phyloP scores from a whole-genome alignment of 2,113 vertebrate species.

The Equus quagga region DNA sequence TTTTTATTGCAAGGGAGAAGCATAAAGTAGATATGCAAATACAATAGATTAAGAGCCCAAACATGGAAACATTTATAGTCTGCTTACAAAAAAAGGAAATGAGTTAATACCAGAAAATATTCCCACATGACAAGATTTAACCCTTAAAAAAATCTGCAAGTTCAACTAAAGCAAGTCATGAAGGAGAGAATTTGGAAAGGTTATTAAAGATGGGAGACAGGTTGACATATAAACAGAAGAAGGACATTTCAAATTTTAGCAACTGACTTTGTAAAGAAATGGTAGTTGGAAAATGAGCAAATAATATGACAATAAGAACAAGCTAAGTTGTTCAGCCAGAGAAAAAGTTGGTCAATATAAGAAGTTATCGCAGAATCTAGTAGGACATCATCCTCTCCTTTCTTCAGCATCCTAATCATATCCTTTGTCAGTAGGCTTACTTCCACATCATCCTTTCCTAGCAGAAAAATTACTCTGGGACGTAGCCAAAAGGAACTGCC shows the following conservation, averaged over 20 bases:
- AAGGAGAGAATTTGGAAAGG: background rate
- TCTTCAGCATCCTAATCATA: background rate
- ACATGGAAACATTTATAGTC: background rate
- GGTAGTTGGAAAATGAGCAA: background rate
- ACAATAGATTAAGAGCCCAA: background rate
- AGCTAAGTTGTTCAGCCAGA: background rate
- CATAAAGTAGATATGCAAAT: background rate
- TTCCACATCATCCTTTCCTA: background rate
- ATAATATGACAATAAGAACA: background rate
- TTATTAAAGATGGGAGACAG: background rate
- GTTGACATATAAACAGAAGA: background rate
- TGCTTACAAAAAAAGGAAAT: background rate
- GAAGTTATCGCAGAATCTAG: background rate
- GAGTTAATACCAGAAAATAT: slow-evolving; percentile 12
- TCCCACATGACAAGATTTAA: background rate
- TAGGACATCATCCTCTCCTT: background rate
- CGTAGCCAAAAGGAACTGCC: background rate
- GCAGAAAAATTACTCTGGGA: background rate
- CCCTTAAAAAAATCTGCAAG: background rate
- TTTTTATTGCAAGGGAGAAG: background rate
- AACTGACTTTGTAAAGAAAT: background rate
- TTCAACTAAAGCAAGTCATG: slow-evolving; percentile 41
- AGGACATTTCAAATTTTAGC: background rate
- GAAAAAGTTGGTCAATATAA: background rate
- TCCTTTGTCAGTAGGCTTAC: background rate